A percentile compares a stretch with the other conserved stretches of the same genome.
Conservation (phyloP, 2,888 invertebrate species). For the Melanophora roralis region DNA sequence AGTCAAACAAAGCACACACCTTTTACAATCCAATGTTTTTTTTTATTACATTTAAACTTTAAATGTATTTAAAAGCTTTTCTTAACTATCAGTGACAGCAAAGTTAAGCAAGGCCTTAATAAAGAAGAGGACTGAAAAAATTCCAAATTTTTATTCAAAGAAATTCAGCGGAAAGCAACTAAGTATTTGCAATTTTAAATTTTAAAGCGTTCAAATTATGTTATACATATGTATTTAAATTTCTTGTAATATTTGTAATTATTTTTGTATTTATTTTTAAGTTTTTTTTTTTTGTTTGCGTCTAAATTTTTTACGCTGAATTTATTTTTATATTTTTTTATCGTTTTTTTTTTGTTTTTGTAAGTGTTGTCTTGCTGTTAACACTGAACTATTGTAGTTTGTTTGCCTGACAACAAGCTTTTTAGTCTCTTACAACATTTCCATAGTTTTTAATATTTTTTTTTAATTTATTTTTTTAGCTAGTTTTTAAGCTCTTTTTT, state of each 20-base stretch:
- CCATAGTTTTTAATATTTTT: conserved; percentile 28
- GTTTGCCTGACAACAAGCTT: conserved; percentile 55
- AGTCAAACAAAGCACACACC: conserved; percentile 23
- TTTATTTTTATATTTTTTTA: conserved; percentile 19
- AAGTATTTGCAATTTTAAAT: background rate
- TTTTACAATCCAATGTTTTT: background rate
- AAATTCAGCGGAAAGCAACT: too few species aligned
- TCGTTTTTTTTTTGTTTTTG: conserved; percentile 35
- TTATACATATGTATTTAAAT: too few species aligned
- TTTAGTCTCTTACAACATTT: conserved; percentile 40
- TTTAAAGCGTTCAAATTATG: conserved; percentile 48
- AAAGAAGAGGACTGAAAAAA: too few species aligned
- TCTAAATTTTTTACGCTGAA: conserved; percentile 17
- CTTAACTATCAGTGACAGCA: conserved; percentile 36
- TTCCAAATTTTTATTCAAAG: too few species aligned
- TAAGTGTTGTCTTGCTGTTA: conserved; percentile 59
- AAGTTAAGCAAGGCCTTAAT: conserved; percentile 48
- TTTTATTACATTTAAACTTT: background rate
- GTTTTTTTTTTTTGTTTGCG: conserved; percentile 21
- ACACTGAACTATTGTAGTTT: background rate
- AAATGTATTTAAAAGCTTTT: background rate
- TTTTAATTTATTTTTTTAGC: conserved; percentile 14
- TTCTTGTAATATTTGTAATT: too few species aligned
- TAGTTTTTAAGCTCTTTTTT: conserved; percentile 31
- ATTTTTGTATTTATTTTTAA: background rate